Evolutionary conservation across 1,140 invertebrate genomes (phyloP).

Genomic region (Saccostrea echinata): DNA sequence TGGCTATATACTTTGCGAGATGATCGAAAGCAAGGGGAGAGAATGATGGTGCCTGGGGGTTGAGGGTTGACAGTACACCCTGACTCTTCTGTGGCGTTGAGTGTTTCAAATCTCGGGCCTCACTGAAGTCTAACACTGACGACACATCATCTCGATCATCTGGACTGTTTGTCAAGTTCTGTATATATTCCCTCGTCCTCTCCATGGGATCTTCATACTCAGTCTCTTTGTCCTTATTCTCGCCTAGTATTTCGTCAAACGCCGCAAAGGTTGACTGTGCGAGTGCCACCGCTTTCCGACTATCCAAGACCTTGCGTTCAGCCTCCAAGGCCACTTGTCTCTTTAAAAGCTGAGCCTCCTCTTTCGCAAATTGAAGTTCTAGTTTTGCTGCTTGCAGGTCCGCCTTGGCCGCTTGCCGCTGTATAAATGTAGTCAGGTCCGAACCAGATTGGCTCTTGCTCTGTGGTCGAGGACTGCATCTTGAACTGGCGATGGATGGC

Average conservation of each 20-base stretch:
- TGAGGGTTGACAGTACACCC: background rate
- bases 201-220: background rate
- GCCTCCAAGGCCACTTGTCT: background rate
- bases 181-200: background rate
- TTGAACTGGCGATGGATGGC: no score
- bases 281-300: background rate
- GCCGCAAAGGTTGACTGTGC: background rate
- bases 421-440: background rate
- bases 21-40: background rate
- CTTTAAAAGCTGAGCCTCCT: background rate
- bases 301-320: background rate
- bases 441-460: background rate
- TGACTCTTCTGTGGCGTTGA: background rate
- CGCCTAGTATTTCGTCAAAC: background rate
- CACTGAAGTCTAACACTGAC: background rate
- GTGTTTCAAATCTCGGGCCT: background rate
- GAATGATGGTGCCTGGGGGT: background rate
- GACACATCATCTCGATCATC: background rate
- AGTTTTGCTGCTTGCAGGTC: background rate
- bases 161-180: background rate
- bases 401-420: constrained; percentile 4
- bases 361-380: background rate
- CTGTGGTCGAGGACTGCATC: background rate
- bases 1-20: constrained; percentile 44
- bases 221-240: background rate